Base-by-base conservation (phyloP, 2,113 vertebrate genomes). In the Reinhardtius hippoglossoides region DNA sequence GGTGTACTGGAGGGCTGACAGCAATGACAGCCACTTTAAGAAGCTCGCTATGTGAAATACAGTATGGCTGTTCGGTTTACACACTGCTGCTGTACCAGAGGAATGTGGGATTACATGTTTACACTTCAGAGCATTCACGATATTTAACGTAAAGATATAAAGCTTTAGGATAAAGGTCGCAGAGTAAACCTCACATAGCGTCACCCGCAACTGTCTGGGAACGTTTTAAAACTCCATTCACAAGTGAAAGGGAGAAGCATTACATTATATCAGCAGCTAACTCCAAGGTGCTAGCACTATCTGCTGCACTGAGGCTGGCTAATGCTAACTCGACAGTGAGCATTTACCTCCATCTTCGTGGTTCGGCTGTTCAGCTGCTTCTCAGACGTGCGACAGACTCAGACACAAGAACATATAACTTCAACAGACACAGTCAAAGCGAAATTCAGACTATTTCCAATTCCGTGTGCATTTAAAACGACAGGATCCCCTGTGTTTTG, bases 301-400 rank as follows among this genome's bases (percentile, higher is more conserved):
- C 67, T 1, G 2, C 14, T 59, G 16, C 16, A 20, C 5, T 69
- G 70, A 20, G 40, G 42, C 9, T n/a, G n/a, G 89, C 89, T 87
- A 74, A 88, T 64, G 89, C 90, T 88, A 89, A 85, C 13, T 62
- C 27, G 61, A 86, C 67, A 44, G 35, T 63, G 12, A 77, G 67
- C 63, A 57, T 83, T 92, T 90, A 94, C 93, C 92, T 94, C 93
- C 93, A 94, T 94, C 55, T 87, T 54, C 13, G 57, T 54, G 74
- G 56, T 13, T 23, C 42, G 60, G 67, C 21, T 60, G 52, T 80
- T 86, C n/a, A 60, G 12, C 21, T 58, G 0, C 60, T 72, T 76
- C 65, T 54, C 64, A 24, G 59, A 76, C 71, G 37, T 58, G 56
- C 67, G 74, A 60, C 71, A 69, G 14, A 26, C 58, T 9, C 35